phyloP scores from a whole-genome alignment of 2,888 invertebrate species.

The Masnerella sp. region DNA sequence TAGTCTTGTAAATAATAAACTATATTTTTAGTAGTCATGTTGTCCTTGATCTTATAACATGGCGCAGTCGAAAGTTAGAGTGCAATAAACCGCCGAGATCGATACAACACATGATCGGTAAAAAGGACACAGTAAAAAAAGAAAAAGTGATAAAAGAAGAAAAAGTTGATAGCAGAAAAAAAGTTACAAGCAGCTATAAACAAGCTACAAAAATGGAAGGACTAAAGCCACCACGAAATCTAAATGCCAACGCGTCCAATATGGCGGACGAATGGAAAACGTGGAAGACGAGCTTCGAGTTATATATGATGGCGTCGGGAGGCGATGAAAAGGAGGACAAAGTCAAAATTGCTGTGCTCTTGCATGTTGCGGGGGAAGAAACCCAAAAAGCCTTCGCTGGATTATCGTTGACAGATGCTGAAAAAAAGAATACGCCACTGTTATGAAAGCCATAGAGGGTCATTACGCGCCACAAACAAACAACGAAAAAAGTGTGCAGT shows the following conservation, averaged over 20 bases:
- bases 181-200: no score
- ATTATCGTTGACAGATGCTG: neutral
- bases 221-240: constrained; percentile 1
- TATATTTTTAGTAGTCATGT: no score
- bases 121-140: no score
- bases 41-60: no score
- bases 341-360: neutral
- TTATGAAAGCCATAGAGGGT: neutral
- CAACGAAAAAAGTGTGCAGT: constrained; percentile 21
- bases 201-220: constrained; percentile 4
- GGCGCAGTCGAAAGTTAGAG: no score
- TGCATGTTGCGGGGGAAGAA: constrained; percentile 5
- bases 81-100: no score
- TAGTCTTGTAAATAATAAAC: no score
- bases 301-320: constrained; percentile 17
- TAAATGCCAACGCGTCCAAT: constrained; percentile 2
- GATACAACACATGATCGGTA: no score
- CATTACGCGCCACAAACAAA: constrained; percentile 3
- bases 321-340: constrained; percentile 6
- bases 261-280: constrained; percentile 8
- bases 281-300: constrained; percentile 8
- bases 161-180: no score
- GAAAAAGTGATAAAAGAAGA: no score
- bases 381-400: neutral
- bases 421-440: neutral